Evolutionary conservation across 2,113 vertebrate species (phyloP), one percentile per base, ranked within the genome.

Genomic region (Panthera leo): DNA sequence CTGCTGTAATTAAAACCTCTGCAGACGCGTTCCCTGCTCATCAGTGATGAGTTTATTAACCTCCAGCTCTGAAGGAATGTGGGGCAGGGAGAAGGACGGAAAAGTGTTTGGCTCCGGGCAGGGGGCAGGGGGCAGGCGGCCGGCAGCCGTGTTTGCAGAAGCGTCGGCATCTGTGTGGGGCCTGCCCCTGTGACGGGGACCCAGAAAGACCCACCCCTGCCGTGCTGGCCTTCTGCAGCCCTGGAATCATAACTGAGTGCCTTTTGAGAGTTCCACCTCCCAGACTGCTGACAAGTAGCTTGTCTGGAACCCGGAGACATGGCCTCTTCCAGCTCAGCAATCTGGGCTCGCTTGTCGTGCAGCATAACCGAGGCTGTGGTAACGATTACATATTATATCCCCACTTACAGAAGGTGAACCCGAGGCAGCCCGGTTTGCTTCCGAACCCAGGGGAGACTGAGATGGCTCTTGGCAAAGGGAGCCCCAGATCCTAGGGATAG

Each of bases 31-130:
- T 95, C 76, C 87, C 78, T 63, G 70, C 48, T 96, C 93, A 34
- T 83, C 83, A 18, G 75, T 89, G 92, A 97, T 96, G 97, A 93
- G 89, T 97, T 97, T 95, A 96, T 98, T 96, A 98, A 96, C 68
- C 79, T 97, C 88, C 61, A 51, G 92, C 84, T 97, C 82, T 55
- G 39, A 71, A 85, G 92, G 89, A 84, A 95, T n/a, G 63, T 82
- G 94, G 42, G 63, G 71, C 85, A 21, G 51, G 80, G 78, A 75
- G 70, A 36, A 78, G 75, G 90, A 89, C 71, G 48, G 67, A 51
- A 93, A 5, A 79, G 8, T 58, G 23, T 55, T 95, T 51, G 76
- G 61, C n/a, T 68, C 61, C 0, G 16, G 80, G 75, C 14, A 73
- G 7, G 61, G 19, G 80, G 75, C 14, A 73, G 7, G 61, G n/a